Evolutionary conservation across 2,797 vertebrate genomes (phyloP).

Genomic region (Phataginus tetradactyla): DNA sequence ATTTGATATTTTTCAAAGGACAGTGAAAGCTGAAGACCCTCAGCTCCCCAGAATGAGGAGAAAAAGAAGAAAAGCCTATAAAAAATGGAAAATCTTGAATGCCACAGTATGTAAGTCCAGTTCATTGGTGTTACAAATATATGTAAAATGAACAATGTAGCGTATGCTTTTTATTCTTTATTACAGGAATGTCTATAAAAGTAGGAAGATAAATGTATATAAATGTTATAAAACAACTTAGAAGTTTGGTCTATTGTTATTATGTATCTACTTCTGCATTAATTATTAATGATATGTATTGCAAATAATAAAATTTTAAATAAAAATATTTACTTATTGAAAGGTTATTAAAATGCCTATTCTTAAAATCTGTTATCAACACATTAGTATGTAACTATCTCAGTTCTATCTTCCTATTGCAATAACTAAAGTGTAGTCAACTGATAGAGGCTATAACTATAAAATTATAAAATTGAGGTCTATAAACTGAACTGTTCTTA

Average conservation of each 20-base stretch:
- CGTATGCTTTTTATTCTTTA: neutral
- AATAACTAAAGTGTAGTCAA: neutral
- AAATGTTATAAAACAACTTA: neutral
- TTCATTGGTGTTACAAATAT: constrained; percentile 30
- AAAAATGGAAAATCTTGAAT: constrained; percentile 90
- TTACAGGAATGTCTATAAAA: neutral
- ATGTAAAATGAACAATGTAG: neutral
- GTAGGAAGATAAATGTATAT: neutral
- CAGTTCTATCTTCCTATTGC: constrained; percentile 25
- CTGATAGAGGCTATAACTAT: neutral
- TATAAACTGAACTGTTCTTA: neutral
- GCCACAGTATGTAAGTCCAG: constrained; percentile 91
- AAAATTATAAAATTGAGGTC: constrained; percentile 6
- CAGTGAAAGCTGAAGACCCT: constrained; percentile 66
- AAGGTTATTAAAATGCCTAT: neutral
- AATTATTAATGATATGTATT: neutral
- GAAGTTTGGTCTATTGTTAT: neutral
- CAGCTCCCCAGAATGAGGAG: constrained; percentile 88
- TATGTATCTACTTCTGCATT: neutral
- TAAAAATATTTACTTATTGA: constrained; percentile 23
- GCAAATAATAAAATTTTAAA: neutral
- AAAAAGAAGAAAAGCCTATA: constrained; percentile 91
- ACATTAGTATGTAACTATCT: neutral
- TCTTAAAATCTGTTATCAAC: constrained; percentile 14
- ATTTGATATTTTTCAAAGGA: constrained; percentile 72